phyloP scores from a whole-genome alignment of 2,888 invertebrate genomes.

The Drosophila mimetica region DNA sequence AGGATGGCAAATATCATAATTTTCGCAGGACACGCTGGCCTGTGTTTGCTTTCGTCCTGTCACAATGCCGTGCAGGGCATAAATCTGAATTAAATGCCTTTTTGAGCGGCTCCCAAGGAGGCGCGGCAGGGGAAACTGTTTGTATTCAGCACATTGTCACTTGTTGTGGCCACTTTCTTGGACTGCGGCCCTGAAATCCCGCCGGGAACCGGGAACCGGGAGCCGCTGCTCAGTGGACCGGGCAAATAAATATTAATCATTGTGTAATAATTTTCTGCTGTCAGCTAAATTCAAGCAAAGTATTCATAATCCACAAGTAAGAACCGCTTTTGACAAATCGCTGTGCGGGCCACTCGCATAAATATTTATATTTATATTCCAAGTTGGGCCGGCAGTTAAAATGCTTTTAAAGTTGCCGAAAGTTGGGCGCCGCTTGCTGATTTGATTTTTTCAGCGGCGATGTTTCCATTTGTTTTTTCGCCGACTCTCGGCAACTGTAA shows the following conservation, averaged over 20 bases:
- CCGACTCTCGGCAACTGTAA: constrained; percentile 43
- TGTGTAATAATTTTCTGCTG: constrained; percentile 82
- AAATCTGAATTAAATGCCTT: constrained; percentile 82
- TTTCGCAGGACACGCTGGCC: constrained; percentile 61
- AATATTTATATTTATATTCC: constrained; percentile 36
- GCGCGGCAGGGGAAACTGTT: constrained; percentile 18
- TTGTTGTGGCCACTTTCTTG: constrained; percentile 47
- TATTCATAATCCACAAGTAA: constrained; percentile 82
- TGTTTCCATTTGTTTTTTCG: constrained; percentile 18
- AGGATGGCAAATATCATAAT: constrained; percentile 68
- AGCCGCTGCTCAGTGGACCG: constrained; percentile 55
- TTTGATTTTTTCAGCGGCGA: constrained; percentile 42
- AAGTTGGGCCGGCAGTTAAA: constrained; percentile 22
- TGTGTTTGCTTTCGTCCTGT: constrained; percentile 64
- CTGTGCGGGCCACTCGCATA: constrained; percentile 54
- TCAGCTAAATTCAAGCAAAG: constrained; percentile 82
- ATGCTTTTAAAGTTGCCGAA: constrained; percentile 52
- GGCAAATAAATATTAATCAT: constrained; percentile 81
- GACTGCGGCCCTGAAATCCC: constrained; percentile 24
- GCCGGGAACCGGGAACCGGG: constrained; percentile 3
- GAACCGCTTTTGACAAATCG: constrained; percentile 81
- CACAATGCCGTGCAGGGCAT: constrained; percentile 71
- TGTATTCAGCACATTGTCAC: constrained; percentile 74
- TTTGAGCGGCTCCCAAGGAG: constrained; percentile 49
- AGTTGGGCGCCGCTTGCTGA: constrained; percentile 28